Evolutionary conservation across 1,140 invertebrate genomes (phyloP).

Genomic region (Drosophila saltans): DNA sequence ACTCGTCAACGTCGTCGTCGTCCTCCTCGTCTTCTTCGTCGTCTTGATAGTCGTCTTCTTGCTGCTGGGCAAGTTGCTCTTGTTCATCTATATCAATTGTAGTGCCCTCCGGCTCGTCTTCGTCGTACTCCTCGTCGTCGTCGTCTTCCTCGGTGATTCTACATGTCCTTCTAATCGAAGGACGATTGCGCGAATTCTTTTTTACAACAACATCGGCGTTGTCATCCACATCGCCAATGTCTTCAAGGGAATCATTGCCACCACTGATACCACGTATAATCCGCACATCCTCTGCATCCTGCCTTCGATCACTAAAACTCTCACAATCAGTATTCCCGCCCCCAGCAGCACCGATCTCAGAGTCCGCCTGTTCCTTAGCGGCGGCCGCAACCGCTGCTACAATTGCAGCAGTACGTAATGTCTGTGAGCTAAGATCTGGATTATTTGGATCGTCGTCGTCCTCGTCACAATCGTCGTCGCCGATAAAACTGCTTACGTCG

Average conservation of each 20-base stretch:
- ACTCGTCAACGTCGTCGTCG: slow-evolving; percentile 72
- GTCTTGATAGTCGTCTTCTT: slow-evolving; percentile 55
- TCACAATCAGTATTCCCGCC: slow-evolving; percentile 62
- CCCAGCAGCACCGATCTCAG: slow-evolving; percentile 23
- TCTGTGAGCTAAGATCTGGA: slow-evolving; percentile 67
- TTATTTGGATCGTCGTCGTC: slow-evolving; percentile 54
- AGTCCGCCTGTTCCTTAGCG: slow-evolving; percentile 51
- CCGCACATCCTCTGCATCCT: slow-evolving; percentile 62
- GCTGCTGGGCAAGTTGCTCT: slow-evolving; percentile 47
- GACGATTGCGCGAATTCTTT: slow-evolving; percentile 66
- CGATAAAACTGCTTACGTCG: slow-evolving; percentile 72
- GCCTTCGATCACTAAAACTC: slow-evolving; percentile 61
- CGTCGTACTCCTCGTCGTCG: slow-evolving; percentile 46
- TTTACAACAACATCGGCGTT: slow-evolving; percentile 70
- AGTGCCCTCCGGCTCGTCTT: slow-evolving; percentile 57
- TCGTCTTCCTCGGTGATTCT: slow-evolving; percentile 73
- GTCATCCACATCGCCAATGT: slow-evolving; percentile 70
- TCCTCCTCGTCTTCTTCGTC: slow-evolving; percentile 50
- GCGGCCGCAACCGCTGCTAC: slow-evolving; percentile 70
- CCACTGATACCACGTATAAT: slow-evolving; percentile 46
- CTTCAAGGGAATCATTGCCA: slow-evolving; percentile 71
- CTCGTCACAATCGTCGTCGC: slow-evolving; percentile 64
- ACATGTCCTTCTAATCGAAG: slow-evolving; percentile 72
- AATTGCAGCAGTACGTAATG: slow-evolving; percentile 65
- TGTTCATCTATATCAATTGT: slow-evolving; percentile 62